Evolutionary conservation across 1,140 invertebrate species (phyloP), one percentile per base, ranked within the genome.

Genomic region (Philopotamus ludificatus): DNA sequence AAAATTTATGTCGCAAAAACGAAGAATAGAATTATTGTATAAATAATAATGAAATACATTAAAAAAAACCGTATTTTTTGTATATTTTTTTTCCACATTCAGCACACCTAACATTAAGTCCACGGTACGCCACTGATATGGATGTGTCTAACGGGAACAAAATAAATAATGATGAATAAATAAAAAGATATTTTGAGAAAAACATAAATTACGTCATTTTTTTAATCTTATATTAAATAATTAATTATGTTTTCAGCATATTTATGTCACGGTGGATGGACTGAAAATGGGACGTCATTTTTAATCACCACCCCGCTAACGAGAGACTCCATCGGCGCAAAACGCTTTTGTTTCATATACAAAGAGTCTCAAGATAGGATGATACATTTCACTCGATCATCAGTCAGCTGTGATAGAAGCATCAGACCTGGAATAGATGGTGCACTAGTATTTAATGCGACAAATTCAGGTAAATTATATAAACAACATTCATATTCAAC

Each of bases 221-320:
- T 7, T 49, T 4, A 49, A 49, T 8, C 45, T 4, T 16, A 15
- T 49, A 4, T 47, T 7, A 47, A 15, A 41, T 44, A 57, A 39
- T 57, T 34, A 53, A 53, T 8, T 4, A 34, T 57, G 23, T 44
- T 77, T 79, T 23, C 78, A 91, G 90, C 87, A 51, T 92, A 91
- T 77, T 89, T 89, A 16, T 92, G 90, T 77, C 89, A 91, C 74
- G 90, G 89, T 64, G 83, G 85, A 39, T 92, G 89, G 89, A 84
- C 85, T 68, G 87, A 89, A 74, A 86, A 85, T 67, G 89, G 88
- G 63, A 87, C 86, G 23, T 87, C 87, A 72, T 91, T 88, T 75
- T 83, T 91, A 66, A 89, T 90, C 72, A 87, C 87, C 23, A 88
- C 88, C 42, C 88, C 88, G 20, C 75, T 88, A 55, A 85, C 83